Conservation (phyloP, 2,113 vertebrate species). For the Bambusicola thoracicus region DNA sequence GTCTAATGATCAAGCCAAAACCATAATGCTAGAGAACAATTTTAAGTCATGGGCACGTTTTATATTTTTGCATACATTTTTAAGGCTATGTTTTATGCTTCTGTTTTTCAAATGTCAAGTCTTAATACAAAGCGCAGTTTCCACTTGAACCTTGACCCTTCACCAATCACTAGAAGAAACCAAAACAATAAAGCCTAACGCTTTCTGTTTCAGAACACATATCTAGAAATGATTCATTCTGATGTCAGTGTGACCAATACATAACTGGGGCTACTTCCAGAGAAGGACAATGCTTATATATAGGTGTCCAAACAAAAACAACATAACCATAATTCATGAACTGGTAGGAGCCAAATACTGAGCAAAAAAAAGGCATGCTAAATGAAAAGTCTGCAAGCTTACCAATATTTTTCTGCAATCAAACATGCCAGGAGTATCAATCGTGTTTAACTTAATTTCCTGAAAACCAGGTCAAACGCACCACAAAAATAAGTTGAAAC, state of each 20-base stretch:
- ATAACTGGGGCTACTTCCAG: not conserved
- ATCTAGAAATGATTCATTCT: not conserved
- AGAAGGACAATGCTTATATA: not conserved
- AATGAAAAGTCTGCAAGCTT: not conserved
- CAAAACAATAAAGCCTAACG: not conserved
- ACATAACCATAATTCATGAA: not conserved
- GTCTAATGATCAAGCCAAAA: not conserved
- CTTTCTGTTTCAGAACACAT: not conserved
- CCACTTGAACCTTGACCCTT: not conserved
- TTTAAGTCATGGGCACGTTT: not conserved
- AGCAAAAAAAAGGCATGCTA: not conserved
- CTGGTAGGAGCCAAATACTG: not conserved
- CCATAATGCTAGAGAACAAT: not conserved
- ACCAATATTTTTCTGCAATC: not conserved
- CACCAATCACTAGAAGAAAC: not conserved
- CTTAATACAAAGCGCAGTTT: not conserved
- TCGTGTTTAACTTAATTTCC: not conserved
- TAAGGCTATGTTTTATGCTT: not conserved
- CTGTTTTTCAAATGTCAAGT: not conserved
- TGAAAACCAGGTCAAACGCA: not conserved
- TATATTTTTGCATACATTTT: no score
- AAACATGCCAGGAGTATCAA: not conserved
- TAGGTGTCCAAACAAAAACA: not conserved
- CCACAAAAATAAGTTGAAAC: not conserved
- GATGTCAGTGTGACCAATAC: not conserved